A percentile compares a stretch with the other conserved stretches of the same genome.
Conservation (phyloP, 2,113 vertebrate species). For the Rousettus leschenaultii region DNA sequence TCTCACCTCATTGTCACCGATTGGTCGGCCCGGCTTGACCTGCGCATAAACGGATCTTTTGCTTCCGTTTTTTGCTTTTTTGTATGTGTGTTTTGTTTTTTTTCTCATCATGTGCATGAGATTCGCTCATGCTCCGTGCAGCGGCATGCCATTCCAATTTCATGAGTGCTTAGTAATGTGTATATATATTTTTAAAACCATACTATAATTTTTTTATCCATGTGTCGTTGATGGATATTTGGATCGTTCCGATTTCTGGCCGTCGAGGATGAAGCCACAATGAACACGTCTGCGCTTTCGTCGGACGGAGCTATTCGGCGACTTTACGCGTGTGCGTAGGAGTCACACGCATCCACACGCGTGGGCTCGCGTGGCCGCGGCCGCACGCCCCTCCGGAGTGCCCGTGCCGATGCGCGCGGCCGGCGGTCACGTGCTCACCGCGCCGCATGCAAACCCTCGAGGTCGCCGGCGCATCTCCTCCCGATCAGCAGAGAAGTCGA, state of each 20-base stretch:
- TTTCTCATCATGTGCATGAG: neutral
- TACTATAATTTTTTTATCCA: neutral
- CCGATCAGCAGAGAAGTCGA: neutral
- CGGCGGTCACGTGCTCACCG: too few species aligned
- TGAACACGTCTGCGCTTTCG: neutral
- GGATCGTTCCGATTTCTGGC: neutral
- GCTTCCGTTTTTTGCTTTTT: neutral
- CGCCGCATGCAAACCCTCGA: too few species aligned
- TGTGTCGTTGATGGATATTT: neutral
- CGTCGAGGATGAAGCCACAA: accelerated
- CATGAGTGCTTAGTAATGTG: too few species aligned
- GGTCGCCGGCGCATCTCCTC: too few species aligned
- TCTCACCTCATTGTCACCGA: accelerated
- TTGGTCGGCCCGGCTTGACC: too few species aligned
- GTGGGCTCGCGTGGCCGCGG: accelerated
- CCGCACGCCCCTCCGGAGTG: accelerated
- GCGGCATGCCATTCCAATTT: accelerated
- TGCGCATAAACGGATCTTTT: accelerated
- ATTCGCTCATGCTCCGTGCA: accelerated
- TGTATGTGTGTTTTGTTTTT: too few species aligned
- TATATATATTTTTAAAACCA: neutral
- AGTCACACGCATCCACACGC: accelerated
- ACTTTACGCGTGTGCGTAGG: accelerated
- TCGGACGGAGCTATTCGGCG: accelerated
- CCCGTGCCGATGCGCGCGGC: too few species aligned